Conservation (phyloP, 2,888 invertebrate species). For the Polyploca ridens region DNA sequence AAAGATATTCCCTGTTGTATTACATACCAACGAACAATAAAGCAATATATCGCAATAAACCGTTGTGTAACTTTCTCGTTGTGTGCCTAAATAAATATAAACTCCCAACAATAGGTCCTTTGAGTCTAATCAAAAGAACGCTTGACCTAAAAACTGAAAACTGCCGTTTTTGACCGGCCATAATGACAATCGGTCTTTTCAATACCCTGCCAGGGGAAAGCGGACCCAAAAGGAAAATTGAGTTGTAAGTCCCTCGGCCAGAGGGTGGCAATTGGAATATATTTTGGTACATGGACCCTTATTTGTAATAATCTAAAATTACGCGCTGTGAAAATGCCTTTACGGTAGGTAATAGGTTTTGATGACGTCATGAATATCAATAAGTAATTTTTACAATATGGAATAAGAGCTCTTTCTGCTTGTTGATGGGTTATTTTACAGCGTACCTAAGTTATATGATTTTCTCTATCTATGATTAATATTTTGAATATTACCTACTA, state of each 20-base stretch:
- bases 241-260: slow-evolving; percentile 36
- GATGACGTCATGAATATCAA: slow-evolving; percentile 6
- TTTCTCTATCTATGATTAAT: too few relatives aligned
- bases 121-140: slow-evolving; percentile 31
- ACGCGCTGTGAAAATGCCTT: neutral
- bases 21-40: neutral
- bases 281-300: slow-evolving; percentile 38
- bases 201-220: slow-evolving; percentile 33
- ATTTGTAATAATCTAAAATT: slow-evolving; percentile 10
- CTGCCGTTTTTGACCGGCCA: slow-evolving; percentile 25
- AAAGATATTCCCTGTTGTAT: neutral
- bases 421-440: neutral
- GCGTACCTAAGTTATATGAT: neutral
- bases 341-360: neutral
- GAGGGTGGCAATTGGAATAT: slow-evolving; percentile 38
- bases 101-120: slow-evolving; percentile 26
- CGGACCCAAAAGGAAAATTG: slow-evolving; percentile 40
- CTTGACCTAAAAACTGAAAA: slow-evolving; percentile 25
- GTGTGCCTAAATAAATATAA: slow-evolving; percentile 18
- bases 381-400: neutral
- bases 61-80: neutral
- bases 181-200: slow-evolving; percentile 36
- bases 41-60: neutral
- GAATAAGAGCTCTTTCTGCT: neutral
- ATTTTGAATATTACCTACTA: too few relatives aligned